Percentiles rank a stretch among this genome's conserved stretches.
Conservation (phyloP, 2,888 invertebrate species). For the Monoplex corrugatus region DNA sequence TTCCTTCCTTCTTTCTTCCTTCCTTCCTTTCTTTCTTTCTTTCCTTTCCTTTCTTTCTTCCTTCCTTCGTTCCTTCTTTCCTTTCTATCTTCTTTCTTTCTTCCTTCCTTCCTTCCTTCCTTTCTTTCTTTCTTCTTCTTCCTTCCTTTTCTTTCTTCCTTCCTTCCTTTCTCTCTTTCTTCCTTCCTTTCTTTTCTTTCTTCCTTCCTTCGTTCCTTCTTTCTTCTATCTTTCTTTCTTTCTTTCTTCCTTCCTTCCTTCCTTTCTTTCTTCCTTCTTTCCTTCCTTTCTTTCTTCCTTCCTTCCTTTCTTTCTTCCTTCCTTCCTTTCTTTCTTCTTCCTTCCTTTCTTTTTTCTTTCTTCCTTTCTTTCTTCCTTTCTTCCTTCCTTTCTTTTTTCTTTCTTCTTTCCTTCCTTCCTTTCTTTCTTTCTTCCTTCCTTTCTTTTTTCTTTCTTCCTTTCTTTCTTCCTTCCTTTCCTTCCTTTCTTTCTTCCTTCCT, state of each 20-base stretch:
- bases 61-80: too few relatives aligned
- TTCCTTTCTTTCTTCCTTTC: not conserved
- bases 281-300: not conserved
- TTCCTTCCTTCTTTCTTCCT: conserved; percentile 1
- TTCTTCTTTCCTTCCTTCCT: too few relatives aligned
- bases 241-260: not conserved
- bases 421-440: too few relatives aligned
- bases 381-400: not conserved
- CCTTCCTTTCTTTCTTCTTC: not conserved
- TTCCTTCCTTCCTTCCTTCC: too few relatives aligned
- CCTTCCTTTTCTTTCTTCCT: too few relatives aligned
- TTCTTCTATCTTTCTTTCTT: not conserved
- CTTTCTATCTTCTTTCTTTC: too few relatives aligned
- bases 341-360: not conserved
- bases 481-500: too few relatives aligned
- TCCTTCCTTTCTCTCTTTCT: not conserved
- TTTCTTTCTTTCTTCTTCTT: too few relatives aligned
- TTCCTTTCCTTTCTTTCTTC: too few relatives aligned
- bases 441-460: too few relatives aligned
- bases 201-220: not conserved
- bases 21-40: not conserved
- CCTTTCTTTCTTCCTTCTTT: not conserved
- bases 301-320: not conserved
- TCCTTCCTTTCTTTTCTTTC: not conserved
- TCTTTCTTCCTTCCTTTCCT: too few relatives aligned